Evolutionary conservation across 2,113 vertebrate species (phyloP), one percentile per base, ranked within the genome.

Genomic region (Pipra filicauda): DNA sequence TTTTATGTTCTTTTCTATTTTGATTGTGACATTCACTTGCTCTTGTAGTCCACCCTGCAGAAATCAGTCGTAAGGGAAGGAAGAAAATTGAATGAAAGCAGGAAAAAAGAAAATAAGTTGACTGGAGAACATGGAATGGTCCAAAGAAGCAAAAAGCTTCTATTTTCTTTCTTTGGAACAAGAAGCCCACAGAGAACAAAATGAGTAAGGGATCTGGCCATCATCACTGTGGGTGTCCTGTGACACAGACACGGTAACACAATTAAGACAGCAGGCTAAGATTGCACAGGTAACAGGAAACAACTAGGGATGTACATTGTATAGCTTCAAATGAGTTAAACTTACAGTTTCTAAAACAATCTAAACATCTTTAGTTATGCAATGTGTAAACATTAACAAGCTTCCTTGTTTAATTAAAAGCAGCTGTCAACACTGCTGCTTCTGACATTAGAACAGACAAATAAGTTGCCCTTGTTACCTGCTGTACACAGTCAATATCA

Each of bases 11-110:
- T 41, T 74, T 26, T 97, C 93, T 9, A 98, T 57, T 71, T 39
- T 57, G 77, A 98, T 14, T 1, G 96, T 98, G 91, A 97, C 39
- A 6, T 97, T 98, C 61, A 76, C 59, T 41, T 91, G 93, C 82
- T 91, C 94, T 37, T 88, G 97, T 8, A 88, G 54, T 8, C 94
- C 91, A 44, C 61, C 58, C 62, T 97, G 86, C 44, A 96, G 51
- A 90, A 89, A 90, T 18, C 24, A 91, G 49, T 88, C 35, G 49
- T 4, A 61, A 65, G 22, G 72, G 55, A 96, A 88, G 31, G 30
- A 87, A 80, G 33, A 73, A 78, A 77, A 76, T 1, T 1, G 46
- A 58, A 66, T 33, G 12, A 73, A 85, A 83, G 46, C 8, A 41
- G 16, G 19, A 24, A 39, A n/a, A 13, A 64, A 39, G 18, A 64